A percentile compares a stretch with the other conserved stretches of the same genome.
phyloP scores from a whole-genome alignment of 2,113 vertebrate genomes.

The Neopipo cinnamomea region DNA sequence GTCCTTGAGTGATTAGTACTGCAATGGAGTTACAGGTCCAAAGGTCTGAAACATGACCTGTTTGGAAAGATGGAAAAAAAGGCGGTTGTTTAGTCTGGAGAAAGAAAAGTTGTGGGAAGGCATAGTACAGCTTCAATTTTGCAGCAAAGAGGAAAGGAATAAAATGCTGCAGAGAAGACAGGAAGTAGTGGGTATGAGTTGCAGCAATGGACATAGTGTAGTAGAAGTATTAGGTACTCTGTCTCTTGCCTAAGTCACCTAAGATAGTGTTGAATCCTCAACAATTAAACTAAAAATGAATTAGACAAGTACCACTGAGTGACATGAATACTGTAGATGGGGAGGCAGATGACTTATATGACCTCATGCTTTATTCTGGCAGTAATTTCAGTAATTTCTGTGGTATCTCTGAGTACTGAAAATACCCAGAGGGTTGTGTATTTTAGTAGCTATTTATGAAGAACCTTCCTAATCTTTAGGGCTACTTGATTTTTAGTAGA shows the following conservation, averaged over 20 bases:
- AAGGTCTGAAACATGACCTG: constrained; percentile 10
- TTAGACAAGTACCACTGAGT: neutral
- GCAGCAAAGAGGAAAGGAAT: neutral
- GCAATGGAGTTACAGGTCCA: neutral
- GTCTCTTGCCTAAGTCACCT: neutral
- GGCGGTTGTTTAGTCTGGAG: neutral
- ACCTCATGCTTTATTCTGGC: neutral
- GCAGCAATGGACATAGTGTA: neutral
- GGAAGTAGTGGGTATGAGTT: neutral
- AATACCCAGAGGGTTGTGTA: neutral
- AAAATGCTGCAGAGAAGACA: neutral
- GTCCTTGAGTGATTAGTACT: neutral
- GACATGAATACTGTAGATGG: neutral
- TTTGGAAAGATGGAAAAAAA: neutral
- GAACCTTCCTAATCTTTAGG: neutral
- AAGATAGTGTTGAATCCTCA: neutral
- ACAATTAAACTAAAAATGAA: neutral
- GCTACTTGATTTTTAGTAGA: neutral
- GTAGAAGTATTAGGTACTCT: neutral
- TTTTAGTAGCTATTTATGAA: neutral
- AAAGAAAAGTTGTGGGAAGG: neutral
- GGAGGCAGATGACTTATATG: neutral
- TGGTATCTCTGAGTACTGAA: neutral
- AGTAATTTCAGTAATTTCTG: neutral
- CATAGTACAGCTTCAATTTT: neutral